Percentiles rank a stretch among this genome's conserved stretches.
Conservation (phyloP, 64 coral and sea anemone species). For the Stylophora pistillata region DNA sequence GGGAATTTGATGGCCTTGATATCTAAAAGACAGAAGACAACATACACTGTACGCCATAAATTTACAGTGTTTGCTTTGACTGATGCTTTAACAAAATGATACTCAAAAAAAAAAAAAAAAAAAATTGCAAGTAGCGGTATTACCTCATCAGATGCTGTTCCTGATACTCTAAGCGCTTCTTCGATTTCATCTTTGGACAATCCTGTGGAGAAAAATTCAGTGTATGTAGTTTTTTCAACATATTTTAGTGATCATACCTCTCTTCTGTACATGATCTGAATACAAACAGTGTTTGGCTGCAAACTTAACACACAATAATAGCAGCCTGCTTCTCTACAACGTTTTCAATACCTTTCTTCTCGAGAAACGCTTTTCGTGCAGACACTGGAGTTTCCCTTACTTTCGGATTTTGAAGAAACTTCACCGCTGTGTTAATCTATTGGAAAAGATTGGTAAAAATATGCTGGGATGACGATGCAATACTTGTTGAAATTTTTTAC, state of each 20-base stretch:
- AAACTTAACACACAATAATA: background rate
- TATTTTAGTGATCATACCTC: too few relatives aligned
- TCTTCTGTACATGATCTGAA: too few relatives aligned
- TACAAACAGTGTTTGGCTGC: too few relatives aligned
- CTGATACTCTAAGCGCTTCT: constrained; percentile 68
- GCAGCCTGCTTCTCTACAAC: background rate
- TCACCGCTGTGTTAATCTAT: constrained; percentile 94
- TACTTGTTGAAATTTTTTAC: background rate
- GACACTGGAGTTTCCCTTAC: constrained; percentile 81
- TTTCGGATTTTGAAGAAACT: constrained; percentile 92
- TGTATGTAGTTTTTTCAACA: background rate
- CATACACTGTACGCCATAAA: background rate
- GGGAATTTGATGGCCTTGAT: background rate
- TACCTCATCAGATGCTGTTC: constrained; percentile 82
- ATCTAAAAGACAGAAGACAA: background rate
- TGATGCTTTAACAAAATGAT: too few relatives aligned
- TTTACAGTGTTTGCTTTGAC: background rate
- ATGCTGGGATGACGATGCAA: background rate
- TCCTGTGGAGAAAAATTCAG: constrained; percentile 1
- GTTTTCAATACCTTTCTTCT: constrained; percentile 77
- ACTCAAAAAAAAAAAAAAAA: background rate
- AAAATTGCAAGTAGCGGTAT: background rate
- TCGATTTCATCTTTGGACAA: constrained; percentile 87
- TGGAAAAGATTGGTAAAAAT: background rate
- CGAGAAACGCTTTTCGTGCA: constrained; percentile 78